phyloP scores from a whole-genome alignment of 2,888 invertebrate genomes.

The Antheraea assamensis region DNA sequence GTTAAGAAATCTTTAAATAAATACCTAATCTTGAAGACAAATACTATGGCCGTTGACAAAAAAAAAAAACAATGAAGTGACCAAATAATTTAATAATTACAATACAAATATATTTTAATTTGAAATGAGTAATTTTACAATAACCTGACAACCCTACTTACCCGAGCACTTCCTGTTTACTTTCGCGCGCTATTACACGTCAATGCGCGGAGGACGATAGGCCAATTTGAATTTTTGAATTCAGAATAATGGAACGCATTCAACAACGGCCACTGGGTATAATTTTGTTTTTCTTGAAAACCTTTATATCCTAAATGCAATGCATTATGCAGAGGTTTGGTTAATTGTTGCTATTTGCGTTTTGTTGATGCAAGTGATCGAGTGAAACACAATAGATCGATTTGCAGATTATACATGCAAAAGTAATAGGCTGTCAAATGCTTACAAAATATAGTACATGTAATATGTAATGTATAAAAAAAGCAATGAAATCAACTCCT shows the following conservation, averaged over 20 bases:
- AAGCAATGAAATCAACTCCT: no score
- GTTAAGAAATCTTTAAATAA: no score
- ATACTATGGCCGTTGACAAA: neutral
- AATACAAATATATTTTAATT: neutral
- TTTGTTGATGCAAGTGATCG: conserved; percentile 25
- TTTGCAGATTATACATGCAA: neutral
- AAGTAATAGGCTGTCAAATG: neutral
- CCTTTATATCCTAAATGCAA: conserved; percentile 26
- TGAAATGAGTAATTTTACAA: neutral
- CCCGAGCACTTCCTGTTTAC: conserved; percentile 74
- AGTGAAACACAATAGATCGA: conserved; percentile 2
- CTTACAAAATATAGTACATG: no score
- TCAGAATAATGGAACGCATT: conserved; percentile 71
- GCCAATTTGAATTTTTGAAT: conserved; percentile 80
- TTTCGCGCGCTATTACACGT: conserved; percentile 81
- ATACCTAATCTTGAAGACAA: no score
- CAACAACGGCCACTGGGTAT: conserved; percentile 56
- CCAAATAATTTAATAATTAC: neutral
- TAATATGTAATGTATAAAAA: no score
- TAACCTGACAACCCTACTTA: conserved; percentile 17
- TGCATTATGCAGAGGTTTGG: conserved; percentile 14
- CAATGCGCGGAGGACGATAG: conserved; percentile 73
- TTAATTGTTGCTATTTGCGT: conserved; percentile 22
- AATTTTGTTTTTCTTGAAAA: conserved; percentile 63
- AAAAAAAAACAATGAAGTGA: neutral